Base-by-base conservation (phyloP, 2,113 vertebrate species). In the Cnemophilus loriae region DNA sequence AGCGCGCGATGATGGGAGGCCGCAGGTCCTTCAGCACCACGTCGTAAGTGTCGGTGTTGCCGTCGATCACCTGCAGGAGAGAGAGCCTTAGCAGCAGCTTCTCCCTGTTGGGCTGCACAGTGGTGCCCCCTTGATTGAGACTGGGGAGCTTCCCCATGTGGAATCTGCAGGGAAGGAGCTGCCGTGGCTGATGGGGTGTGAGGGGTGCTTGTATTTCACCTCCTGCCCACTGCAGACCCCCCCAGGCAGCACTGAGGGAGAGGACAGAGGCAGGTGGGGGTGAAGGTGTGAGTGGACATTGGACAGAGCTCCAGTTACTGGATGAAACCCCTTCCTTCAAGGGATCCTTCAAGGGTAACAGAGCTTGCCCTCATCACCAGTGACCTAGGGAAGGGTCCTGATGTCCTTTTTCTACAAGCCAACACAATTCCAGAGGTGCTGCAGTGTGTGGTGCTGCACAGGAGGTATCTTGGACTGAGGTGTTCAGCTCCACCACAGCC, bases 1-100 rank as follows among this genome's bases (percentile, higher is more conserved):
- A 98, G 14, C 98, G 99, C 0, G 98, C 98, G 59, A 99, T 98
- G 67, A 99, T 97, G 1, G 99, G 98, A 0, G 99, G 99, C 57
- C 98, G 98, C 2, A 99, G 98, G 78, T 99, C 99, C 37, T 98
- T 98, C 88, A 98, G 95, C 92, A 98, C 98, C 9, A 98, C 98
- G 2, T 97, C 97, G 3, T 99, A 99, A 0, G 98, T 98, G 65
- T 99, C 98, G 0, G 97, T 96, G 74, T 99, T 99, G 19, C 98
- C 99, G 19, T 98, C 97, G 13, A 99, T 98, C 75, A 98, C 97
- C 99, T 99, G 93, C 2, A 47, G 69, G 55, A 55, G 23, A 71
- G 1, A 63, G 37, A 56, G 5, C 56, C 75, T 93, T 4, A 60
- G 16, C 84, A 89, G 61, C 28, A 39, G 1, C 46, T 56, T 16